A percentile compares a stretch with the other conserved stretches of the same genome.
Conservation (phyloP, 2,113 vertebrate genomes). For the Sturnira hondurensis region DNA sequence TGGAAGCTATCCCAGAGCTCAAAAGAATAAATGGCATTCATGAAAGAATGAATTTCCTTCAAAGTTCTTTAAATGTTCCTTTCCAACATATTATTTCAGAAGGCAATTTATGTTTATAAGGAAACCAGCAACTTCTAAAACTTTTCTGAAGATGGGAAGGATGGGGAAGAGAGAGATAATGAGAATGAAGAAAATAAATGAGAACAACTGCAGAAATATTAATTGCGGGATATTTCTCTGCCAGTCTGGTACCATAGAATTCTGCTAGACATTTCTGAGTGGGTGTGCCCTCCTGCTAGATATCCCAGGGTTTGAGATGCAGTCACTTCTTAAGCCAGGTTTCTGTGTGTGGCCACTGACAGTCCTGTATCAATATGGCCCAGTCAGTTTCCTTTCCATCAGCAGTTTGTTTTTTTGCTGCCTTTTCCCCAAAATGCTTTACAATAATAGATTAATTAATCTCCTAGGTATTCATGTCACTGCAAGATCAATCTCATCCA, state of each 20-base stretch:
- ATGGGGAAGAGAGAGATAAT: not conserved
- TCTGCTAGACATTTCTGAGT: not conserved
- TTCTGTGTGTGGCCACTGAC: not conserved
- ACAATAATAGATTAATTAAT: not conserved
- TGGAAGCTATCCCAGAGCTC: not conserved
- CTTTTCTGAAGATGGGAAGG: not conserved
- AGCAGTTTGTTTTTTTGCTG: not conserved
- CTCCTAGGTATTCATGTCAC: not conserved
- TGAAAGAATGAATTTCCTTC: not conserved
- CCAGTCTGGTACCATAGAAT: not conserved
- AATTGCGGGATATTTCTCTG: not conserved
- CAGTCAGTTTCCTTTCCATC: not conserved
- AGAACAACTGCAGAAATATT: not conserved
- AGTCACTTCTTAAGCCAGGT: not conserved
- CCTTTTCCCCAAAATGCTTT: not conserved
- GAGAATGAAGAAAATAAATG: not conserved
- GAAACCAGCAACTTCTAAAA: not conserved
- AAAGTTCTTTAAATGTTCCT: not conserved
- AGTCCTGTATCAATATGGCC: not conserved
- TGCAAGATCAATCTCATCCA: not conserved
- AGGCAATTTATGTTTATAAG: not conserved
- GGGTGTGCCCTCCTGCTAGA: rapidly evolving
- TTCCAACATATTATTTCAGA: not conserved
- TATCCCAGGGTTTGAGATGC: not conserved
- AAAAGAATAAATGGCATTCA: not conserved